Conservation (phyloP, 2,113 vertebrate species). For the Phocoena sinus region DNA sequence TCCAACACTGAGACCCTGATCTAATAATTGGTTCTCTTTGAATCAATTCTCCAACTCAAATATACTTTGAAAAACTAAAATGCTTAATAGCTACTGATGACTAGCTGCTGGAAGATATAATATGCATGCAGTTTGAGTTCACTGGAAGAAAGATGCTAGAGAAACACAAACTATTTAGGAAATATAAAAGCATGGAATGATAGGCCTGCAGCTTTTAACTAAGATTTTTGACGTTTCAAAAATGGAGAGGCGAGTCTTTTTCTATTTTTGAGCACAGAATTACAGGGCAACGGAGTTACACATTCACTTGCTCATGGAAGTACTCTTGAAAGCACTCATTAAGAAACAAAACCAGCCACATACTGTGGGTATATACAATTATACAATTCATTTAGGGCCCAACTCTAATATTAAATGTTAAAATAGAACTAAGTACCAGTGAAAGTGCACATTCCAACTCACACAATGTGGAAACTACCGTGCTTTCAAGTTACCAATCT, state of each 20-base stretch:
- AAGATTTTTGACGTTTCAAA: slow-evolving; percentile 35
- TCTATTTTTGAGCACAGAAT: slow-evolving; percentile 57
- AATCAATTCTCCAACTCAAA: slow-evolving; percentile 45
- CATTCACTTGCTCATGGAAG: slow-evolving; percentile 24
- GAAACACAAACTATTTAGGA: slow-evolving; percentile 28
- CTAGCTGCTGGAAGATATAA: background rate
- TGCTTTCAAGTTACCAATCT: background rate
- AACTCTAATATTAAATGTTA: slow-evolving; percentile 29
- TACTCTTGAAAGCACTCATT: slow-evolving; percentile 21
- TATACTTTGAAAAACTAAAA: slow-evolving; percentile 45
- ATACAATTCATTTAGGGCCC: background rate
- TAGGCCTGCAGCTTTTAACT: background rate
- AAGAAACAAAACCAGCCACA: background rate
- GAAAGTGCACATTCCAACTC: background rate
- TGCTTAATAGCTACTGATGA: slow-evolving; percentile 14
- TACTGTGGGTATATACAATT: background rate
- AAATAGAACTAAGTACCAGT: background rate
- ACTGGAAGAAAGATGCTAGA: background rate
- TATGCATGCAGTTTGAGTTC: background rate
- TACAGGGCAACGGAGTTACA: background rate
- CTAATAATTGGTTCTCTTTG: slow-evolving; percentile 45
- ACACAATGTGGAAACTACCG: background rate
- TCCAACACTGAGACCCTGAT: slow-evolving; percentile 20
- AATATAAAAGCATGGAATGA: background rate
- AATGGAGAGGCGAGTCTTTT: background rate